Percentiles rank a stretch among this genome's conserved stretches.
Evolutionary conservation across 2,888 invertebrate species (phyloP).

Genomic region (Bhutanitis thaidina): DNA sequence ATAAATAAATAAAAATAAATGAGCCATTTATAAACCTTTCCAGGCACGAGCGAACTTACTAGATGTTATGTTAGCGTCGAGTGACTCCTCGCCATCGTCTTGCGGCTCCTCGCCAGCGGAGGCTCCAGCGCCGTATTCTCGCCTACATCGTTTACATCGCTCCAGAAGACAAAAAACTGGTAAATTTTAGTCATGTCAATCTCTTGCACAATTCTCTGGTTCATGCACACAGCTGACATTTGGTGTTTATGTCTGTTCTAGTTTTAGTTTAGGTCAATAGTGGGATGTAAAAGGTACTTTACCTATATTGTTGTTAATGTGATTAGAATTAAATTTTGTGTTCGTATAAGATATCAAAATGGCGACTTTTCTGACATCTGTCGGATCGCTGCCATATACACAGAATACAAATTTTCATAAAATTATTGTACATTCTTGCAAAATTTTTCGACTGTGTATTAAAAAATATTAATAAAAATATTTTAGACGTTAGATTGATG

Average conservation of each 20-base stretch:
- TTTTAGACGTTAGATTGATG: neutral
- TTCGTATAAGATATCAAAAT: too few relatives aligned
- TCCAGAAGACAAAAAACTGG: slow-evolving; percentile 89
- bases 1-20: too few relatives aligned
- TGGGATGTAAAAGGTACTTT: too few relatives aligned
- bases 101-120: slow-evolving; percentile 81
- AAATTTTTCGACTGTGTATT: too few relatives aligned
- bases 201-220: slow-evolving; percentile 12
- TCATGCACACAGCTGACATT: slow-evolving; percentile 21
- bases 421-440: too few relatives aligned
- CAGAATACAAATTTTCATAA: too few relatives aligned
- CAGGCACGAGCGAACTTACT: slow-evolving; percentile 87
- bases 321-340: neutral
- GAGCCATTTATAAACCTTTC: too few relatives aligned
- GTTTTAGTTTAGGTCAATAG: too few relatives aligned
- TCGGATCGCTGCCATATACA: too few relatives aligned
- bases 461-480: too few relatives aligned
- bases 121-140: slow-evolving; percentile 80
- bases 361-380: too few relatives aligned
- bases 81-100: slow-evolving; percentile 85
- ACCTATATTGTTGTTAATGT: neutral
- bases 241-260: too few relatives aligned
- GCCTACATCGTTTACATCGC: slow-evolving; percentile 83
- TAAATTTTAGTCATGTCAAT: slow-evolving; percentile 44
- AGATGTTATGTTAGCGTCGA: slow-evolving; percentile 88